Percentiles rank a stretch among this genome's conserved stretches.
These are phyloP conservation scores for Syritta pipiens DNA, from an alignment of 2,888 invertebrate genomes.

Conservation along the genomic window DNA sequence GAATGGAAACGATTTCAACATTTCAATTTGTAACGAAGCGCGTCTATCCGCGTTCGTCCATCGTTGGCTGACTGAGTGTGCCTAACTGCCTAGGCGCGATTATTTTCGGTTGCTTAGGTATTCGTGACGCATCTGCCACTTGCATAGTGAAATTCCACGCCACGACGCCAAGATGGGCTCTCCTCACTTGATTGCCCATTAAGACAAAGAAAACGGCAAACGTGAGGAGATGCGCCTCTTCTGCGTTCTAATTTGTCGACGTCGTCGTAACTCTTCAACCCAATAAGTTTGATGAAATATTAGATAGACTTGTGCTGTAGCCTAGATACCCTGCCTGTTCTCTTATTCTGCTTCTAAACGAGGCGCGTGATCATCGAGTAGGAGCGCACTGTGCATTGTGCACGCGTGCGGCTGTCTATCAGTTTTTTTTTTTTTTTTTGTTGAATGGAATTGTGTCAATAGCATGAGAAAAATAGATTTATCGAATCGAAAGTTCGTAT, in stretches of 20 bases:
- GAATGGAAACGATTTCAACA: constrained; percentile 7
- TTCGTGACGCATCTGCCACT: constrained; percentile 61
- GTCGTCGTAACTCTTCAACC: constrained; percentile 39
- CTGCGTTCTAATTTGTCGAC: constrained; percentile 52
- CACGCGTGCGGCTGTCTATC: background rate
- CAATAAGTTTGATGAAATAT: constrained; percentile 35
- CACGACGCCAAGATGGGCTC: constrained; percentile 6
- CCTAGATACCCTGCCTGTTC: constrained; percentile 45
- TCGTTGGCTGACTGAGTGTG: too few relatives aligned
- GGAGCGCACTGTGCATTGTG: background rate
- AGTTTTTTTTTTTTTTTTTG: background rate
- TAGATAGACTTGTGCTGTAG: constrained; percentile 49
- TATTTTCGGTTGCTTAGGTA: too few relatives aligned
- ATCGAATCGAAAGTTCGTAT: constrained; percentile 34
- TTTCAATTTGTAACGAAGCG: constrained; percentile 2
- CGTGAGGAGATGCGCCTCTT: background rate
- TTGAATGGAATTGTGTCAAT: constrained; percentile 31
- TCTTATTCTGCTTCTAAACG: too few relatives aligned
- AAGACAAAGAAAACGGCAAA: constrained; percentile 12
- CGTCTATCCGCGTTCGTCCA: too few relatives aligned
- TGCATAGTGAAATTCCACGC: constrained; percentile 45
- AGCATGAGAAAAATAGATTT: constrained; percentile 46
- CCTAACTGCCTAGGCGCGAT: too few relatives aligned
- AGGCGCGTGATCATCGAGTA: too few relatives aligned
- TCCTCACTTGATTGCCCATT: too few relatives aligned